Conservation (phyloP, 2,888 invertebrate species). For the Belgica antarctica region DNA sequence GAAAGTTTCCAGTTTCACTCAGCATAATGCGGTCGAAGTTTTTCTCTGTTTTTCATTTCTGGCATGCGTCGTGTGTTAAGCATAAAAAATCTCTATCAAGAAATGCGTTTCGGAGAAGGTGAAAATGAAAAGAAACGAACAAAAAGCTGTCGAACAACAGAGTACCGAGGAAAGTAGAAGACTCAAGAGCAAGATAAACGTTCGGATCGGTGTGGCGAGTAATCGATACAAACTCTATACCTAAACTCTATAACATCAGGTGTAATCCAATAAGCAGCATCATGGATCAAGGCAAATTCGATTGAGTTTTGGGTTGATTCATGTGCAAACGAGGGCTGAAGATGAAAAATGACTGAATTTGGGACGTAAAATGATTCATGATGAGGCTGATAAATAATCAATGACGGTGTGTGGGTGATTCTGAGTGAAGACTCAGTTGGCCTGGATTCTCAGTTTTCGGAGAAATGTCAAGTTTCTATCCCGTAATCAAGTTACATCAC, state of each 20-base stretch:
- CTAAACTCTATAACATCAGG: background rate
- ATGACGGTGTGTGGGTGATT: background rate
- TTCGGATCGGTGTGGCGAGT: background rate
- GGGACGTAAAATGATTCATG: background rate
- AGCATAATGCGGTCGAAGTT: background rate
- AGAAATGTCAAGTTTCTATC: too few species aligned
- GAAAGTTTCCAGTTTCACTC: slow-evolving; percentile 17
- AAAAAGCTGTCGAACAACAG: background rate
- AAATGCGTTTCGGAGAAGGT: background rate
- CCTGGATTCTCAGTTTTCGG: too few species aligned
- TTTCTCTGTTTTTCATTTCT: background rate
- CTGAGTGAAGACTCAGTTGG: too few species aligned
- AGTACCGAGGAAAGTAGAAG: background rate
- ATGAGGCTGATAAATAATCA: background rate
- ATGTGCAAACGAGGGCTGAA: background rate
- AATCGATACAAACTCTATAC: slow-evolving; percentile 13
- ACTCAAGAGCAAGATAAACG: background rate
- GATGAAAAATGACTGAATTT: background rate
- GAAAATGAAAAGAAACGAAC: background rate
- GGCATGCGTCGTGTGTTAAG: slow-evolving; percentile 6
- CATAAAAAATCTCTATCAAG: background rate
- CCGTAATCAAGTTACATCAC: too few species aligned
- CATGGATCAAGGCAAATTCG: slow-evolving; percentile 10
- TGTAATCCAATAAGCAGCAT: slow-evolving; percentile 29
- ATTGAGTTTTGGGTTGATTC: background rate